Conservation (phyloP, 2,888 invertebrate species). For the Lamproptera curius region DNA sequence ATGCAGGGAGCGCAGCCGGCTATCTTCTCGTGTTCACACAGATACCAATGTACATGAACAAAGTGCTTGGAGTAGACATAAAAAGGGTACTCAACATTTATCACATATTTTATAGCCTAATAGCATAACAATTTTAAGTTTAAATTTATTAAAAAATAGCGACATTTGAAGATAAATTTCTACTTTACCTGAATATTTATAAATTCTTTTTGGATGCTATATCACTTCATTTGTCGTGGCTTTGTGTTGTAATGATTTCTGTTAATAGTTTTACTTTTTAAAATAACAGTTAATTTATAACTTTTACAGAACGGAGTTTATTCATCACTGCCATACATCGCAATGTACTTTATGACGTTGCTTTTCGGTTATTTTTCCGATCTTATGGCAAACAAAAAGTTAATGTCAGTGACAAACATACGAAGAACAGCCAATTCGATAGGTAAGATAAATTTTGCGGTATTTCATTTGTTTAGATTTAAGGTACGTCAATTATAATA, state of each 20-base stretch:
- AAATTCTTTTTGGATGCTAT: too few species aligned
- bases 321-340: slow-evolving; percentile 72
- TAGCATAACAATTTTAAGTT: background rate
- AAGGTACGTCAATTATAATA: too few species aligned
- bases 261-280: too few species aligned
- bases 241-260: background rate
- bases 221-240: slow-evolving; percentile 22
- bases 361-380: slow-evolving; percentile 46
- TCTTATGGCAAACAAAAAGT: slow-evolving; percentile 37
- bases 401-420: slow-evolving; percentile 45
- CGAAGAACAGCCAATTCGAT: slow-evolving; percentile 60
- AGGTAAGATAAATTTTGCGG: slow-evolving; percentile 47
- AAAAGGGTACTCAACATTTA: slow-evolving; percentile 76
- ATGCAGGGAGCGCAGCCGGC: slow-evolving; percentile 80
- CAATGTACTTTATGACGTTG: slow-evolving; percentile 66
- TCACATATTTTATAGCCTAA: too few species aligned
- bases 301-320: slow-evolving; percentile 62
- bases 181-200: background rate
- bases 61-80: slow-evolving; percentile 77
- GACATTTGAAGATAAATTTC: background rate
- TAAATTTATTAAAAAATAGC: background rate
- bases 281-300: background rate
- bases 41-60: slow-evolving; percentile 80
- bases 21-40: slow-evolving; percentile 82
- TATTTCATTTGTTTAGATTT: too few species aligned